Conservation (phyloP, 2,888 invertebrate species). For the Geophilus truncorum region DNA sequence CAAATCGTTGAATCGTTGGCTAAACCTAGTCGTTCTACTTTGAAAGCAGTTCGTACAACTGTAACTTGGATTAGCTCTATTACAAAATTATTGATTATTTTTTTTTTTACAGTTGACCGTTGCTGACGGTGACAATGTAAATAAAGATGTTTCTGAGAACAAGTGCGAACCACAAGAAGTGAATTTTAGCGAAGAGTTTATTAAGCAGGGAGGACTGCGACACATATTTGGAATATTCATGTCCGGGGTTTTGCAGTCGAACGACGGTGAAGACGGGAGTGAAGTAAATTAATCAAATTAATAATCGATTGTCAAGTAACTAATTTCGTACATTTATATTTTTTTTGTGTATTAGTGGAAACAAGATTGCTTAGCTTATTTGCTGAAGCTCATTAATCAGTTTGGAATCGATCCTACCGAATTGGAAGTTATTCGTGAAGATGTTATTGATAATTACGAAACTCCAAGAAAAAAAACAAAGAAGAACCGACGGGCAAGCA, state of each 20-base stretch:
- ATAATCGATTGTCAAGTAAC: too few relatives aligned
- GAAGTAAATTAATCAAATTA: constrained; percentile 43
- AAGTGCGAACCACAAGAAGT: background rate
- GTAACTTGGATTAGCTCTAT: background rate
- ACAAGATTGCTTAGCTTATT: constrained; percentile 83
- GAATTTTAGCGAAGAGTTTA: constrained; percentile 56
- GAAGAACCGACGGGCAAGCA: constrained; percentile 49
- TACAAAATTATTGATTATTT: background rate
- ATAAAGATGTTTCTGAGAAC: background rate
- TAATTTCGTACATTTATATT: too few relatives aligned
- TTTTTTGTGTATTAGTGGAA: constrained; percentile 63
- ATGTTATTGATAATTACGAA: constrained; percentile 36
- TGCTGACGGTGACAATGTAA: background rate
- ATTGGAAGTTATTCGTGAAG: background rate
- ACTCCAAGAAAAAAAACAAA: constrained; percentile 40
- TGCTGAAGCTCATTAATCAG: constrained; percentile 78
- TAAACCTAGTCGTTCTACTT: constrained; percentile 40
- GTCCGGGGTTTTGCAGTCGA: constrained; percentile 70
- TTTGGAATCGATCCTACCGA: constrained; percentile 62
- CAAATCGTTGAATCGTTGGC: constrained; percentile 79
- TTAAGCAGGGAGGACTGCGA: constrained; percentile 78
- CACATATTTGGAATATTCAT: constrained; percentile 88
- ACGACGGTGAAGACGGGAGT: constrained; percentile 62
- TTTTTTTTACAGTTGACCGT: background rate
- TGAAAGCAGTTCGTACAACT: too few relatives aligned